Evolutionary conservation across 2,797 vertebrate genomes (phyloP), one percentile per base, ranked within the genome.

Genomic region (Arnoldichthys spilopterus): DNA sequence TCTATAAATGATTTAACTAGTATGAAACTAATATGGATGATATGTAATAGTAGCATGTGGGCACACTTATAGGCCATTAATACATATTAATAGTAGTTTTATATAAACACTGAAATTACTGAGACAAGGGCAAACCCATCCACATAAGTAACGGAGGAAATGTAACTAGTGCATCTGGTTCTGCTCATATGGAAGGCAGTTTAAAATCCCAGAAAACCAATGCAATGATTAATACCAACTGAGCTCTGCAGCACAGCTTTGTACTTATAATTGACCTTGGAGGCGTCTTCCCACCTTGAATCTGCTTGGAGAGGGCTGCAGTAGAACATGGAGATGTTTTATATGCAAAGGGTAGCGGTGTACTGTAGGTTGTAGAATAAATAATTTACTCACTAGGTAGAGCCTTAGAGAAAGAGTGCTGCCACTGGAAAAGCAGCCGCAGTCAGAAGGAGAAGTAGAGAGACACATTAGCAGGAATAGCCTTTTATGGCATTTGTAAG

Each of bases 201-300:
- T 32, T 66, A 80, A 77, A 40, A 71, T 71, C 45, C 9, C 30
- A 20, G 53, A 67, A 75, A 77, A 74, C 58, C 43, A 68, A 53
- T 30, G 63, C 63, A 37, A 69, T 64, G 74, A 76, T 63, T 69
- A 77, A 70, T 76, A 22, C 20, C 45, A 67, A 26, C 59, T 58
- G 37, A 49, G 12, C 20, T 40, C 67, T n/a, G 37, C 54, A 22
- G 24, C 0, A 7, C 62, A 71, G 47, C 32, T 34, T 72, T 30
- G 51, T 67, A 83, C 74, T 85, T 85, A 85, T 56, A 85, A 86
- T 87, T 84, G 80, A 88, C 87, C 86, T 89, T 91, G 84, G 47
- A 88, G 80, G 45, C 56, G 80, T 51, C 62, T 68, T 64, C 67
- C 61, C 62, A 77, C 32, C 63, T 81, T 72, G 58, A 68, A 86